Percentiles rank a stretch among this genome's conserved stretches.
These are phyloP conservation scores for Dendrocincla fuliginosa DNA, from an alignment of 2,797 vertebrate genomes.

Conservation along the genomic window DNA sequence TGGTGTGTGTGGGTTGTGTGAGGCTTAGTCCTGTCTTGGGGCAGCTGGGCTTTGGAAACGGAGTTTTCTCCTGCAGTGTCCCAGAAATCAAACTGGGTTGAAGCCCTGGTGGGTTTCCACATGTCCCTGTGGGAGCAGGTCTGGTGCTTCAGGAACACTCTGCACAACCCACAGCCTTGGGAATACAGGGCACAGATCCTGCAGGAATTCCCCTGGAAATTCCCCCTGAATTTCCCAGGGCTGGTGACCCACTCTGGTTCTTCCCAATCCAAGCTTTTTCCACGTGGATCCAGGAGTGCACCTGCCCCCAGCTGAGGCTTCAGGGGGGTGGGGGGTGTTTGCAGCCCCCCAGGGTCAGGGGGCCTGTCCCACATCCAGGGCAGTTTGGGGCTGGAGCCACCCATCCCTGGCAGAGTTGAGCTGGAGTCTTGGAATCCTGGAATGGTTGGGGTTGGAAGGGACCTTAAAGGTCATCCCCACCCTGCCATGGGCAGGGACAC, in stretches of 20 bases:
- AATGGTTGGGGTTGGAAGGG: background rate
- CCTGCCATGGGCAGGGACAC: background rate
- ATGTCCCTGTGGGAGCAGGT: background rate
- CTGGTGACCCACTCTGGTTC: background rate
- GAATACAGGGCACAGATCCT: background rate
- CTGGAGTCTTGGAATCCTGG: background rate
- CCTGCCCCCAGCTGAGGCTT: background rate
- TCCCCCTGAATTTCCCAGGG: too few relatives aligned
- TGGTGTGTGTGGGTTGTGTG: background rate
- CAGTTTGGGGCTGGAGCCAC: background rate
- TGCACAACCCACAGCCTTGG: background rate
- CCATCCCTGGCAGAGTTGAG: background rate
- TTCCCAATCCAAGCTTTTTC: background rate
- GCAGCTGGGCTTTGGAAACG: background rate
- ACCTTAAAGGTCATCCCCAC: background rate
- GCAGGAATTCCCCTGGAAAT: background rate
- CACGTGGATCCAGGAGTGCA: background rate
- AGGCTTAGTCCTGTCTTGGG: background rate
- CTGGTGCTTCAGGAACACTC: accelerated
- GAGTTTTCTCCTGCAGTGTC: background rate
- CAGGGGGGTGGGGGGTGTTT: background rate
- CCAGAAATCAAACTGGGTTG: background rate
- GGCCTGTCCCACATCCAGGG: background rate
- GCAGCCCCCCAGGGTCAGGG: background rate
- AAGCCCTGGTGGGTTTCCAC: too few relatives aligned